Base-by-base conservation (phyloP, 2,113 vertebrate species). In the Oreochromis tanganicae region DNA sequence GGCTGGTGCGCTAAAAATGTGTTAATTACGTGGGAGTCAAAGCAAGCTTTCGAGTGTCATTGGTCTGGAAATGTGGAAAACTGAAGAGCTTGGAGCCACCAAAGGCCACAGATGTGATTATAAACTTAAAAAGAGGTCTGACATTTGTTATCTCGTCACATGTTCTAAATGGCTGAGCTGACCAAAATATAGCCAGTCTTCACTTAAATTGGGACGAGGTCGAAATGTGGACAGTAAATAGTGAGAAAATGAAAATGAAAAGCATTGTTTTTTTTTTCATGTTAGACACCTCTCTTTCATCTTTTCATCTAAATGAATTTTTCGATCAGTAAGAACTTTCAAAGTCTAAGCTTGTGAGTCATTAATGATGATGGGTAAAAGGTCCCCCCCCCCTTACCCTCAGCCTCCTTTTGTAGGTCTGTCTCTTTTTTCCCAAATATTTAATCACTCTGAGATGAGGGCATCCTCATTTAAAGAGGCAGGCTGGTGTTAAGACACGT, bases 21-120 rank as follows among this genome's bases (percentile, higher is more conserved):
- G 90, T 90, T 93, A 91, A 94, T 93, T 93, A 87, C 7, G 91
- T 93, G 88, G 92, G 89, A 91, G 91, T 91, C 56, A 81, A 75
- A 90, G 85, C 71, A 61, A 86, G 87, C 56, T 80, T 91, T 89
- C 9, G 82, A 91, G 85, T 80, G 59, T 86, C 80, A 89, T 85
- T 84, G 24, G 29, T 91, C 89, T 66, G 73, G 90, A 87, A 85
- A 71, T 36, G 73, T 56, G 80, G 75, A 82, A 88, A 92, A 83
- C 41, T 84, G 86, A 86, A 89, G 89, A 78, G 88, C 82, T 38
- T 1, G 1, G 82, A n/a, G 84, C 52, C 34, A 59, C 21, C 7
- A 80, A 82, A 85, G 75, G 66, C 66, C 84, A 43, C 4, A 2
- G 6, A 50, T 43, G 81, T 85, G 85, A 86, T 21, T 41, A 82